Conservation (phyloP, 2,797 vertebrate genomes). For the Danio albolineatus region DNA sequence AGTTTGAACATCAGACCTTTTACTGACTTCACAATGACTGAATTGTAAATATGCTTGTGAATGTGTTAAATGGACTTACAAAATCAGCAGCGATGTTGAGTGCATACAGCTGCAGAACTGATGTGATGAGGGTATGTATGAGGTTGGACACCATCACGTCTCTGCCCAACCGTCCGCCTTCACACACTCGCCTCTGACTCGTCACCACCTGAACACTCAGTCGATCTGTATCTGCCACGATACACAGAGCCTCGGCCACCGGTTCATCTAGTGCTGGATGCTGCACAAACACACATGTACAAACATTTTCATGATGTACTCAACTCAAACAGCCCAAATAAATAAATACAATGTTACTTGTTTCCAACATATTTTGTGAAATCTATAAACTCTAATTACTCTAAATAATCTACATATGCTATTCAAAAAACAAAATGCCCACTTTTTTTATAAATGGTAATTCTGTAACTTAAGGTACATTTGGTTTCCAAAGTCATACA, state of each 20-base stretch:
- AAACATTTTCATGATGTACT: background rate
- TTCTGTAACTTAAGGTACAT: no score
- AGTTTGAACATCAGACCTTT: background rate
- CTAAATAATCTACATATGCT: no score
- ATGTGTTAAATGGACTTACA: slow-evolving; percentile 72
- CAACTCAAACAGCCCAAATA: background rate
- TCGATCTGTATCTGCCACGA: slow-evolving; percentile 87
- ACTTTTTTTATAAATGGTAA: no score
- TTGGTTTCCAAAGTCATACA: no score
- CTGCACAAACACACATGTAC: slow-evolving; percentile 64
- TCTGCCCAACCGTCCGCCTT: slow-evolving; percentile 81
- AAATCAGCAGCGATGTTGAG: slow-evolving; percentile 85
- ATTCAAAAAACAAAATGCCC: no score
- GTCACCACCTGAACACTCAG: slow-evolving; percentile 86
- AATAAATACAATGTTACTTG: background rate
- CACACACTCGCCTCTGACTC: slow-evolving; percentile 81
- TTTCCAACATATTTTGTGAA: no score
- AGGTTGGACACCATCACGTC: slow-evolving; percentile 86
- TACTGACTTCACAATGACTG: no score
- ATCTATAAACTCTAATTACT: no score
- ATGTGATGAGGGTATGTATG: slow-evolving; percentile 83
- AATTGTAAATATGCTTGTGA: no score
- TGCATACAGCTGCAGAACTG: slow-evolving; percentile 83
- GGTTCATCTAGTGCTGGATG: slow-evolving; percentile 88
- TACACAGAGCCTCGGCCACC: slow-evolving; percentile 86